Percentiles rank a stretch among this genome's conserved stretches.
Evolutionary conservation across 2,797 vertebrate genomes (phyloP).

Genomic region (Amniataba percoides): DNA sequence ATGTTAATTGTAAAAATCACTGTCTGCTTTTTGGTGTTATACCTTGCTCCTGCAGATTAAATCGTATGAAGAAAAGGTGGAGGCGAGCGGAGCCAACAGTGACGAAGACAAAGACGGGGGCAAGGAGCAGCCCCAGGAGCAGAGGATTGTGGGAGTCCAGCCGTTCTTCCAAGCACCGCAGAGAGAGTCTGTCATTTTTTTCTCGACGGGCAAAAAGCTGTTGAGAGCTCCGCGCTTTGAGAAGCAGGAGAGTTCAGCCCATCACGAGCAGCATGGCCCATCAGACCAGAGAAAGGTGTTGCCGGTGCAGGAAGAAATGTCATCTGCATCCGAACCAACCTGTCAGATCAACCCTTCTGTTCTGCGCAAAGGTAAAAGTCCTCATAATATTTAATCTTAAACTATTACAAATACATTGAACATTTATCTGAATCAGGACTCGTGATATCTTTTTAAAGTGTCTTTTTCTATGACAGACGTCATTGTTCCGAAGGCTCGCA

Average conservation of each 20-base stretch:
- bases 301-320: background rate
- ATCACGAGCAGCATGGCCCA: constrained; percentile 6
- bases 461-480: constrained; percentile 48
- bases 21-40: background rate
- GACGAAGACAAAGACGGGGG: background rate
- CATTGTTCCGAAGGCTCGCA: constrained; percentile 42
- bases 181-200: constrained; percentile 86
- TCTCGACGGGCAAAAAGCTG: constrained; percentile 80
- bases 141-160: constrained; percentile 24
- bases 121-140: constrained; percentile 15
- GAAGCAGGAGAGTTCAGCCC: constrained; percentile 35
- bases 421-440: background rate
- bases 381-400: background rate
- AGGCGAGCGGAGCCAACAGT: background rate
- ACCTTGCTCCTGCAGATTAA: constrained; percentile 54
- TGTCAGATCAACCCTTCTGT: constrained; percentile 12
- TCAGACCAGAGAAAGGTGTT: constrained; percentile 6
- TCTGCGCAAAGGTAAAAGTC: constrained; percentile 64
- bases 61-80: constrained; percentile 32
- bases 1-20: background rate
- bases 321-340: background rate
- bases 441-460: background rate
- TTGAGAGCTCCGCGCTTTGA: constrained; percentile 55
- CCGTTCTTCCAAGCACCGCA: constrained; percentile 76
- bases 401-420: background rate